phyloP scores from a whole-genome alignment of 35 echinoderm and acorn worm species.

The Antedon bifida region DNA sequence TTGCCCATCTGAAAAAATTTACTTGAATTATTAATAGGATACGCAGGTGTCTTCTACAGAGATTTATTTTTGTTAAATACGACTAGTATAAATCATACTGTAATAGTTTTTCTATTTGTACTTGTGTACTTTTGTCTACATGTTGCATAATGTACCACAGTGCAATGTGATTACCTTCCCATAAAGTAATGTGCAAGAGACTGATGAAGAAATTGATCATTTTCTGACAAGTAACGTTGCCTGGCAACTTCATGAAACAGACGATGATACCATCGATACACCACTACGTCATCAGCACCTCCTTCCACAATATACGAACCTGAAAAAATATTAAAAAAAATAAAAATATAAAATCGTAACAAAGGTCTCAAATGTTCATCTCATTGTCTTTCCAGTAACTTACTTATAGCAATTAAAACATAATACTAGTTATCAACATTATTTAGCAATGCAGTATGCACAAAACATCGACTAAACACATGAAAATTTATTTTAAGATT shows the following conservation, averaged over 20 bases:
- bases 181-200: slow-evolving; percentile 73
- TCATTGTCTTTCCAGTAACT: no score
- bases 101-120: no score
- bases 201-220: slow-evolving; percentile 39
- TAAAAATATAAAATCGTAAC: no score
- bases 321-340: slow-evolving; percentile 18
- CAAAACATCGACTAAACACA: neutral
- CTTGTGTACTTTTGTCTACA: no score
- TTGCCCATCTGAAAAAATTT: slow-evolving; percentile 47
- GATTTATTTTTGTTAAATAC: no score
- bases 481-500: neutral
- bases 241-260: slow-evolving; percentile 71
- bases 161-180: slow-evolving; percentile 33
- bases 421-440: no score
- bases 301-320: slow-evolving; percentile 80
- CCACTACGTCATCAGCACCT: slow-evolving; percentile 56
- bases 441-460: no score
- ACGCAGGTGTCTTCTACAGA: no score
- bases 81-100: no score
- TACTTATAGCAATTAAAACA: neutral
- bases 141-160: no score
- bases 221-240: slow-evolving; percentile 36
- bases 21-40: neutral
- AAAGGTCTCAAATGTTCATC: no score
- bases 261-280: slow-evolving; percentile 88